Base-by-base conservation (phyloP, 2,113 vertebrate species). In the Todiramphus chloris region DNA sequence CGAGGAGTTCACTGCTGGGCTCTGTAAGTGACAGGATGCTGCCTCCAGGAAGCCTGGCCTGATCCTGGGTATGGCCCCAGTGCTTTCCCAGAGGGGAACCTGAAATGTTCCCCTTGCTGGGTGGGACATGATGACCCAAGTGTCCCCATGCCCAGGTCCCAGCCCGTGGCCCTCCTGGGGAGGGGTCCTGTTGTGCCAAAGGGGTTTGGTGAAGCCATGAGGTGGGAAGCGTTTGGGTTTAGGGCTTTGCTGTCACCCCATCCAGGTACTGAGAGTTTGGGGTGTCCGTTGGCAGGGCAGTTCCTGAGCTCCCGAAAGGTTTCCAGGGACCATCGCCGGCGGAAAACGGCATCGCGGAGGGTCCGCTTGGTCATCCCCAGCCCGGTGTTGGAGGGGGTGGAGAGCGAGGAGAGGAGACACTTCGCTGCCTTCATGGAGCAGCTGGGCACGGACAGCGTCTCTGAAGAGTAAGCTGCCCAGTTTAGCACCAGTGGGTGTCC, bases 391-490 rank as follows among this genome's bases (percentile, higher is more conserved):
- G 96, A 97, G 16, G 97, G 74, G 56, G 94, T 2, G 0, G 83
- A 96, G 15, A 68, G 73, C 0, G 97, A 98, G 82, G 98, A 98
- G 84, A 87, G 4, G 92, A 96, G 97, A n/a, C 94, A 69, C 1
- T 98, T 98, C 28, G 58, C 91, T 1, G 59, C 90, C 51, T 97
- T 98, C 8, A 51, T 97, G 94, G 97, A 97, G 44, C 97, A 98
- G 84, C 89, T 98, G 96, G 98, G 97, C 83, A 76, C 83, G 0
- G 59, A 64, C 20, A 72, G 50, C 25, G 0, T 56, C 67, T 93
- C 94, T 60, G 93, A 97, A 24, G 97, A 98, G 98, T 98, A 92
- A 98, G 98, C 4, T 9, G 16, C 46, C 31, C 31, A 41, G 19
- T 9, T n/a, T 2, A 67, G 68, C 76, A 83, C 64, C 86, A 67